Conservation (phyloP, 1,140 invertebrate species). For the Pogonomyrmex californicus region DNA sequence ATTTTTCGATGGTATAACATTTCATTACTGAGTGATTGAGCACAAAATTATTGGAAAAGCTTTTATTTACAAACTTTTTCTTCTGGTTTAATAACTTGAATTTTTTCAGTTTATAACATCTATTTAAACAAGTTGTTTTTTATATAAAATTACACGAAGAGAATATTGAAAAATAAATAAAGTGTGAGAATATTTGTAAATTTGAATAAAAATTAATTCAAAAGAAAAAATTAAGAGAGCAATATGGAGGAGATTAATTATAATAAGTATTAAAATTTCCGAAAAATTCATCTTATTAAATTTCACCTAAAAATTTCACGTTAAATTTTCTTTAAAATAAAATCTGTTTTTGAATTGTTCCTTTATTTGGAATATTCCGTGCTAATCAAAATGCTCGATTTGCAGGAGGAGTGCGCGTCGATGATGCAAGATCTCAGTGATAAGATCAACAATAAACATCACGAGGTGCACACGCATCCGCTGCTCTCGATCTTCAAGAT, state of each 20-base stretch:
- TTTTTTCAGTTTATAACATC: neutral
- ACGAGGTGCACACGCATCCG: slow-evolving; percentile 94
- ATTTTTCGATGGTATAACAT: neutral
- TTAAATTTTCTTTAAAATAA: neutral
- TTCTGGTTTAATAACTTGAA: neutral
- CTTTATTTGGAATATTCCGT: neutral
- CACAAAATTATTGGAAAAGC: neutral
- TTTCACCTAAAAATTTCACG: neutral
- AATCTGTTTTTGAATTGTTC: neutral
- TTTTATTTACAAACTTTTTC: neutral
- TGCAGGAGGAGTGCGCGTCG: slow-evolving; percentile 94
- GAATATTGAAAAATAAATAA: neutral
- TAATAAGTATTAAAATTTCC: neutral
- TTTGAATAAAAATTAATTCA: neutral
- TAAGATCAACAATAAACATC: slow-evolving; percentile 94
- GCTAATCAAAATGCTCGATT: slow-evolving; percentile 69
- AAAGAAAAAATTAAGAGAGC: neutral
- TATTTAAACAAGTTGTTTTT: neutral
- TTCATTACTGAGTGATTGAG: neutral
- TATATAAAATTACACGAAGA: neutral
- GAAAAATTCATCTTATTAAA: too few species aligned
- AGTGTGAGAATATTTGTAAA: neutral
- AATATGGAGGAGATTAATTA: too few species aligned
- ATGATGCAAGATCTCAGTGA: slow-evolving; percentile 93
- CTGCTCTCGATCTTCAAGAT: slow-evolving; percentile 96